A percentile compares a stretch with the other conserved stretches of the same genome.
These are phyloP conservation scores for Catharus fuscescens DNA, from an alignment of 2,113 vertebrate genomes.

Conservation along the genomic window DNA sequence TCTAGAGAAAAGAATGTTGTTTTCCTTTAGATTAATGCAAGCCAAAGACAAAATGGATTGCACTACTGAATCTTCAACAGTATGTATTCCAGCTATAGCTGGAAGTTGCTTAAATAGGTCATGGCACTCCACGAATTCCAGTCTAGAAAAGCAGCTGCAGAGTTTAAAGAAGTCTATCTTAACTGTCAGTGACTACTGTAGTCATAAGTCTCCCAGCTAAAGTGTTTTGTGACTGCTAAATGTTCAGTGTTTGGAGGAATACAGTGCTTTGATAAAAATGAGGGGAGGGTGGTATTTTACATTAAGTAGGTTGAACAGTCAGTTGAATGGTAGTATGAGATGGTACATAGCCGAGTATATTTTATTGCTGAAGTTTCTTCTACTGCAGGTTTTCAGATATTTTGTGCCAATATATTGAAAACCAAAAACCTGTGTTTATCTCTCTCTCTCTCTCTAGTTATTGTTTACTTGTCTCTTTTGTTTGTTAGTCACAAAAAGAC, in stretches of 20 bases:
- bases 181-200: background rate
- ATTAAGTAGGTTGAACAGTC: background rate
- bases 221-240: background rate
- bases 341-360: background rate
- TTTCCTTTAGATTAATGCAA: background rate
- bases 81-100: background rate
- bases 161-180: background rate
- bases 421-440: background rate
- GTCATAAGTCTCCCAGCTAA: background rate
- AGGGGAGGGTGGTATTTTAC: background rate
- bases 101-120: background rate
- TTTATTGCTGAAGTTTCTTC: slow-evolving; percentile 30
- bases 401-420: slow-evolving; percentile 45
- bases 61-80: background rate
- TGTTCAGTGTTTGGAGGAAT: background rate
- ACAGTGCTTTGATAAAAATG: background rate
- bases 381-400: background rate
- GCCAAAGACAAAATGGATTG: background rate
- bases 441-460: background rate
- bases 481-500: slow-evolving; percentile 57
- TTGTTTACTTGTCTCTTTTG: slow-evolving; percentile 43
- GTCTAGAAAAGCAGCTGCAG: background rate
- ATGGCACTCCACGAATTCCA: background rate
- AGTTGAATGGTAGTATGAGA: background rate
- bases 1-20: background rate